Base-by-base conservation (phyloP, 2,113 vertebrate genomes). In the Amphiprion ocellaris region DNA sequence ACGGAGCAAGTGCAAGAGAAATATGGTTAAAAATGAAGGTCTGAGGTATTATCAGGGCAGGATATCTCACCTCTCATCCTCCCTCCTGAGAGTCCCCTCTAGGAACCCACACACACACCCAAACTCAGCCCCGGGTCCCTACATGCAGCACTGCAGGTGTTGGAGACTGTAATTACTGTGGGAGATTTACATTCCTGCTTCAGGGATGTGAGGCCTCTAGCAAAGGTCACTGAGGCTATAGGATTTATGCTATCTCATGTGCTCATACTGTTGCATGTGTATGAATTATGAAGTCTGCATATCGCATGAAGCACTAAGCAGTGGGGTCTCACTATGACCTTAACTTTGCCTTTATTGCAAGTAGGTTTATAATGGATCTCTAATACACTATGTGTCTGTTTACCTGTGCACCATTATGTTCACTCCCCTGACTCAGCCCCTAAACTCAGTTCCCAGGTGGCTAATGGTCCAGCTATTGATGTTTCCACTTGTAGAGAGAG, bases 151-250 rank as follows among this genome's bases (percentile, higher is more conserved):
- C 77, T 78, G 87, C 77, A 82, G 83, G 83, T 73, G 86, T 83
- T 84, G 66, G 73, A 59, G 60, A 62, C 39, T 84, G 84, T 81
- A 91, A 95, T 95, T 93, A 91, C 90, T 77, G 52, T 46, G 6
- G 7, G 67, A 94, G 94, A 96, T 96, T 95, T 96, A 96, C 77
- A 77, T 77, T 89, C 78, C 81, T 79, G 60, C 0, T 10, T 73
- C n/a, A 71, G 85, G 67, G 78, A 87, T 89, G 93, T 64, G 81
- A 92, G 90, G 92, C 56, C 26, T 91, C 82, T 41, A 83, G 11
- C 92, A 93, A 93, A 95, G 95, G 95, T 95, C 94, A 89, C 60
- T n/a, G 82, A 80, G 89, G 92, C 87, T 85, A 14, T 55, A 79
- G 91, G 93, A 96, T 95, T 95, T 94, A 96, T 62, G 62, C 37